These are phyloP conservation scores for Heliconius hewitsoni DNA, from an alignment of 1,140 invertebrate species.

Conservation along the genomic window DNA sequence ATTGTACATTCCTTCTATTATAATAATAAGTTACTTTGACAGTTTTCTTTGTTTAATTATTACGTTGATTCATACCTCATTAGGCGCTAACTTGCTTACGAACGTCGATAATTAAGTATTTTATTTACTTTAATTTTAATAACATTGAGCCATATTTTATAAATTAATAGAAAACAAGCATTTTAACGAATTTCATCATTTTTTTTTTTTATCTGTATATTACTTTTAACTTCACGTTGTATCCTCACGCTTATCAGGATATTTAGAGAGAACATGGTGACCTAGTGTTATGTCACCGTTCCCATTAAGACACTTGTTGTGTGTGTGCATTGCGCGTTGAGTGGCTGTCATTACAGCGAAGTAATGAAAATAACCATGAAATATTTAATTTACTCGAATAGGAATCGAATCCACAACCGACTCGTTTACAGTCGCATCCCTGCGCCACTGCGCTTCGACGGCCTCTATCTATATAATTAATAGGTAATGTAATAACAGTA, in stretches of 20 bases:
- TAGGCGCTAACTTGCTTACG: background rate
- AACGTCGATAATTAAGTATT: background rate
- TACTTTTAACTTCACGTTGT: no score
- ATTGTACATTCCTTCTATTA: background rate
- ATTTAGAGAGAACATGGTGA: no score
- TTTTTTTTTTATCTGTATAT: background rate
- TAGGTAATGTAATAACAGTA: background rate
- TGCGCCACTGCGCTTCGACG: no score
- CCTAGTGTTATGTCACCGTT: no score
- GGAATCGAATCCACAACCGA: background rate
- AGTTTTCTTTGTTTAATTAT: slow-evolving; percentile 10
- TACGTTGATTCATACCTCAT: slow-evolving; percentile 7
- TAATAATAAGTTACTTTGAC: slow-evolving; percentile 11
- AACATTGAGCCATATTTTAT: background rate
- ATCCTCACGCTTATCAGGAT: no score
- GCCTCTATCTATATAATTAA: background rate
- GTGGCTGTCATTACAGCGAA: no score
- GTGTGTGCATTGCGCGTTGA: no score
- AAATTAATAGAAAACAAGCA: background rate
- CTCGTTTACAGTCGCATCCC: no score
- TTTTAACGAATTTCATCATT: no score
- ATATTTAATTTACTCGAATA: background rate
- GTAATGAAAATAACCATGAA: no score
- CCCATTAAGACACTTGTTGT: no score
- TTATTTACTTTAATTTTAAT: background rate